Evolutionary conservation across 2,888 invertebrate species (phyloP).

Genomic region (Drosophila barbarae): DNA sequence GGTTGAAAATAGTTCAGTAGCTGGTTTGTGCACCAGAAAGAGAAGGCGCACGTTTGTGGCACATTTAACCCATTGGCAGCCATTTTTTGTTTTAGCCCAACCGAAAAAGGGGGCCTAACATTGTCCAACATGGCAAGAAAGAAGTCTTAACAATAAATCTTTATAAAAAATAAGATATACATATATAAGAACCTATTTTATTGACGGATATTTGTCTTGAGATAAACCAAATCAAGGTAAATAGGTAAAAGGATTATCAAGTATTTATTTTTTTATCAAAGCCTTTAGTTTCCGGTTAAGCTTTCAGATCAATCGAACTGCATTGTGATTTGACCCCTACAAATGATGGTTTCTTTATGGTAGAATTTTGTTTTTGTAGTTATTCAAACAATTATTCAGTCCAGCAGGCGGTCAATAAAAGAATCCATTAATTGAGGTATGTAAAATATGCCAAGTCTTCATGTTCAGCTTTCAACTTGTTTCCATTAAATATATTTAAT

Average conservation of each 20-base stretch:
- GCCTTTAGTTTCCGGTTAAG: not conserved
- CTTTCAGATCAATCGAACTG: slow-evolving; percentile 8
- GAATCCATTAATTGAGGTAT: not conserved
- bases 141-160: not conserved
- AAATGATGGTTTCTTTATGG: not conserved
- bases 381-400: not conserved
- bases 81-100: slow-evolving; percentile 28
- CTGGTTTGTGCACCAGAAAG: slow-evolving; percentile 9
- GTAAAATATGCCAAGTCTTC: not conserved
- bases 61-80: slow-evolving; percentile 37
- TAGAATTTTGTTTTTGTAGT: not conserved
- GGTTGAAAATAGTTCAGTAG: slow-evolving; percentile 35
- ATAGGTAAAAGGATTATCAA: no score
- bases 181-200: not conserved
- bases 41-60: slow-evolving; percentile 1
- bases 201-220: not conserved
- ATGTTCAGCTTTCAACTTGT: no score
- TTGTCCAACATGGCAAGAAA: not conserved
- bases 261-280: no score
- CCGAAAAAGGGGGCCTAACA: not conserved
- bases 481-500: no score
- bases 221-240: not conserved
- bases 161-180: not conserved
- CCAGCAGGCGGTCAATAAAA: not conserved
- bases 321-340: not conserved